Conservation (phyloP, 2,113 vertebrate genomes). For the Elgaria multicarinata region DNA sequence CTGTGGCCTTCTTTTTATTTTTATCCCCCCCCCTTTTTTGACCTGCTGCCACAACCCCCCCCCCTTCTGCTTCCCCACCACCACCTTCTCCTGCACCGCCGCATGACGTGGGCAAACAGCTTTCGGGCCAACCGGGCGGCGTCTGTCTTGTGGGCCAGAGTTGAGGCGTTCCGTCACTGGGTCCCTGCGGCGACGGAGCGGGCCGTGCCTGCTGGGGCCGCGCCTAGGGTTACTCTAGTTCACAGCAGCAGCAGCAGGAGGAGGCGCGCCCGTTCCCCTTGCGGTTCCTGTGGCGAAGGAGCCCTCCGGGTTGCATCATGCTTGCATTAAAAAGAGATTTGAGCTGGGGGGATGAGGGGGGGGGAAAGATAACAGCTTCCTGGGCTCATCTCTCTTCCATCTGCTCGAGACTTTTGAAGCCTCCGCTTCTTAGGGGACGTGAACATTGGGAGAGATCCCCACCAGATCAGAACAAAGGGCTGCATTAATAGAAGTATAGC, state of each 20-base stretch:
- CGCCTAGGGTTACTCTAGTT: slow-evolving; percentile 80
- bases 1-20: background rate
- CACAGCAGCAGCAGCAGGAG: slow-evolving; percentile 52
- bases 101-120: slow-evolving; percentile 59
- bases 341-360: accelerated
- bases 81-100: background rate
- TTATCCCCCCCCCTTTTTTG: background rate
- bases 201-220: slow-evolving; percentile 51
- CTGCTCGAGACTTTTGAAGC: background rate
- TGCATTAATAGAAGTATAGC: no score
- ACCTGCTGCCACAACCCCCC: slow-evolving; percentile 48
- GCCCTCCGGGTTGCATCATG: slow-evolving; percentile 33
- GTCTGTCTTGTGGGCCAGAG: slow-evolving; percentile 81
- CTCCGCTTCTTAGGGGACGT: no score
- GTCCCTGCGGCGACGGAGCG: slow-evolving; percentile 76
- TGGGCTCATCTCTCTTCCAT: background rate
- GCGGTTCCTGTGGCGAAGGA: slow-evolving; percentile 78
- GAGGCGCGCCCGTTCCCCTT: background rate
- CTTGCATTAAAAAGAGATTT: background rate
- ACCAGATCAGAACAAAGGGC: background rate
- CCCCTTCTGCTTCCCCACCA: background rate
- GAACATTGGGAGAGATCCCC: no score
- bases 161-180: slow-evolving; percentile 64
- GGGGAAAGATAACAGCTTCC: slow-evolving; percentile 19
- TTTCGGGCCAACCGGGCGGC: slow-evolving; percentile 31